A percentile compares a stretch with the other conserved stretches of the same genome.
phyloP scores from a whole-genome alignment of 2,888 invertebrate species.

The Listrodromus nycthemerus region DNA sequence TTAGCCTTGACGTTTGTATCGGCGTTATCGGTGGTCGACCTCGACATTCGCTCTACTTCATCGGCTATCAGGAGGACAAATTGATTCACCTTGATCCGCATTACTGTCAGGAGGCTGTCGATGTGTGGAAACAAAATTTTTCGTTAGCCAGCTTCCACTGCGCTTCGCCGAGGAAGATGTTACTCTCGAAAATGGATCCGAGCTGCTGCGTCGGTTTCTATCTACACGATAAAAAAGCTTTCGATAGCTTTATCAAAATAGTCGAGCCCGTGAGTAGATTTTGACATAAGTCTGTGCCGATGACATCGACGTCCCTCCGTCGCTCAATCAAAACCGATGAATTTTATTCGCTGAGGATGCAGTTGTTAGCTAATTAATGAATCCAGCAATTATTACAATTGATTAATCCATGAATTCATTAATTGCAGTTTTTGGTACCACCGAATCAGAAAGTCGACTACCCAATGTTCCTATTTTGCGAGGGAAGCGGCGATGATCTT shows the following conservation, averaged over 20 bases:
- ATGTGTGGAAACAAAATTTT: slow-evolving; percentile 92
- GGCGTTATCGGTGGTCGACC: slow-evolving; percentile 97
- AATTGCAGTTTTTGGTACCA: slow-evolving; percentile 85
- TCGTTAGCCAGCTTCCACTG: slow-evolving; percentile 93
- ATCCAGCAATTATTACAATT: neutral
- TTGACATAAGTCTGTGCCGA: neutral
- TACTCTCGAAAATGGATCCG: slow-evolving; percentile 95
- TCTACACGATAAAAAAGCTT: slow-evolving; percentile 90
- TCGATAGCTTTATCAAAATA: slow-evolving; percentile 90
- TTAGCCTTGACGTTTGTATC: slow-evolving; percentile 93
- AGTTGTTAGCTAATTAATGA: no score
- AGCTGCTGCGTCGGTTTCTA: slow-evolving; percentile 97
- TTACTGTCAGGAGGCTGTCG: slow-evolving; percentile 96
- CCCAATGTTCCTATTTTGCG: slow-evolving; percentile 93
- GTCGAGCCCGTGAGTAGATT: slow-evolving; percentile 87
- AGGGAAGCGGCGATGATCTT: slow-evolving; percentile 88
- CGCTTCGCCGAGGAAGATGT: slow-evolving; percentile 93
- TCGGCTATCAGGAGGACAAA: slow-evolving; percentile 97
- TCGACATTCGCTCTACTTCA: slow-evolving; percentile 96
- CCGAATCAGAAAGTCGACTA: slow-evolving; percentile 87
- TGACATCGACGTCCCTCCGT: neutral
- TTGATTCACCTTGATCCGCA: slow-evolving; percentile 97
- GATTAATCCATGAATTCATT: slow-evolving; percentile 17
- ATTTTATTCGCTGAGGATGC: no score
- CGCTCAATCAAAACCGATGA: no score